Evolutionary conservation across 2,113 vertebrate genomes (phyloP), one percentile per base, ranked within the genome.

Genomic region (Saguinus midas): DNA sequence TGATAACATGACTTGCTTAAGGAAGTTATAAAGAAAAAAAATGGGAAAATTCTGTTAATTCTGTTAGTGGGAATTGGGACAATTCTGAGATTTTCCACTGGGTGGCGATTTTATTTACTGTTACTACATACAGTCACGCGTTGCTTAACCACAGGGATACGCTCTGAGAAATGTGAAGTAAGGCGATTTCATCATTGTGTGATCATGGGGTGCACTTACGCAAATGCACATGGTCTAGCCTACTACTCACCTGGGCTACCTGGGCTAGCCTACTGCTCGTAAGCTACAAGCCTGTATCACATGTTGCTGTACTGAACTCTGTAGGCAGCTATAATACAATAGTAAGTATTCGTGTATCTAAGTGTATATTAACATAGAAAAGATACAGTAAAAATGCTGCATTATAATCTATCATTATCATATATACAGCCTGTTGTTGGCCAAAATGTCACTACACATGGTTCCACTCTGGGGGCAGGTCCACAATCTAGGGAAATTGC

Each of bases 21-120:
- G 75, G 84, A 87, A 96, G 75, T 89, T 25, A 66, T 48, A 86
- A 76, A 57, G 57, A 43, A 17, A 57, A 86, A 25, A 58, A 87
- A 61, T 45, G 25, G 18, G 18, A 82, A 85, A 72, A 45, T 80
- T 86, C 50, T 64, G n/a, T 55, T 23, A 75, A 87, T 76, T 64
- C 52, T 89, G 79, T 35, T 85, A 84, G 18, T 81, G 50, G 25
- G 40, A 72, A 72, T 92, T 72, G 83, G 70, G 43, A 81, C 45
- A 90, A 37, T 85, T 84, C 29, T 29, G 64, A 10, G 35, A 64
- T 94, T 66, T 48, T 27, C 90, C 64, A 87, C n/a, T 45, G 80
- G 84, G 75, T 87, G 61, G 57, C n/a, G 86, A n/a, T 85, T 94
- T 83, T 66, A 16, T 52, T 96, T 37, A 50, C 45, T 92, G 82